Evolutionary conservation across 2,888 invertebrate genomes (phyloP), one percentile per base, ranked within the genome.

Genomic region (Apamea anceps): DNA sequence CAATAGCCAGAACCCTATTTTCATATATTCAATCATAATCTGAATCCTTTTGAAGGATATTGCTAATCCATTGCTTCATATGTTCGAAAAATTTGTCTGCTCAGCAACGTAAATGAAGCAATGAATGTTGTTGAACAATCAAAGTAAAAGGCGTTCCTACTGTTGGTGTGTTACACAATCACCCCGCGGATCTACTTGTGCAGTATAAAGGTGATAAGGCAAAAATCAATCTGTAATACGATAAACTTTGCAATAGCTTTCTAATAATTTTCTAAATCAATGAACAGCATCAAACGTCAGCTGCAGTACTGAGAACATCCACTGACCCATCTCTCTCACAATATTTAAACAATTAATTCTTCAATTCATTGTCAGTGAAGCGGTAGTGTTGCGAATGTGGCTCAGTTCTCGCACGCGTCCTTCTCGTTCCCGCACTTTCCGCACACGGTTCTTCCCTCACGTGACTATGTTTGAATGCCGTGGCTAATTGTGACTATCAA

Each of bases 401-500:
- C 86, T 89, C 90, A 86, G 68, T 57, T 51, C 78, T 57, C 79
- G 72, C 83, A 87, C 87, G 76, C 77, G 82, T 21, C 75, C 60
- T 65, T 66, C 72, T 66, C 70, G 66, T 75, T 68, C 75, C 62
- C 78, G 82, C 84, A 86, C 73, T 89, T 88, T 89, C 85, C 86
- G 79, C 86, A 85, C 93, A 90, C 92, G 65, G 92, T 37, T 25
- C 92, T 91, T 90, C 91, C 88, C 89, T 90, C 75, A 79, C 84
- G 86, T 79, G 82, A 81, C 84, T 81, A 74, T 91, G 90, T 89
- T 90, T 94, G 95, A 96, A 95, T 95, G 94, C 93, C 92, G 91
- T 82, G 91, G 93, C 96, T 96, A 96, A 96, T 96, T 95, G 95
- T 92, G 92, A 92, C 93, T 92, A 92, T 93, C 92, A 90, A 79